Evolutionary conservation across 1,140 invertebrate genomes (phyloP), one percentile per base, ranked within the genome.

Genomic region (Drosophila triauraria): DNA sequence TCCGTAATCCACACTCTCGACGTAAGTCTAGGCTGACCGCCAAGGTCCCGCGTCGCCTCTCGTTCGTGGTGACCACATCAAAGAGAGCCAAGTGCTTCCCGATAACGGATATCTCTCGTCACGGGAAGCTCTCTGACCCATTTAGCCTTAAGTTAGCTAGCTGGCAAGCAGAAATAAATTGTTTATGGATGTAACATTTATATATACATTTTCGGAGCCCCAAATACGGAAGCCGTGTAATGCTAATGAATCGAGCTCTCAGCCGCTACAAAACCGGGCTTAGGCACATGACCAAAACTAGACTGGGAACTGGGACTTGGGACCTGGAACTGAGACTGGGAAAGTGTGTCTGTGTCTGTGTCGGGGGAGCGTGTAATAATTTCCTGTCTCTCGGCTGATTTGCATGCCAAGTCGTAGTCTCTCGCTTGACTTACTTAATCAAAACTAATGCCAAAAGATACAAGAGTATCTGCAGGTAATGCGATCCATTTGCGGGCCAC

Each of bases 211-310:
- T 46, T 75, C 38, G 58, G 42, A 44, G 46, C 46, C 70, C 83
- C 81, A 88, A 85, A 88, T 88, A 88, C 84, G 84, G 84, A 88
- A 90, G 84, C 85, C 75, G 62, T 90, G 85, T 79, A 88, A 85
- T 90, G 85, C 84, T 88, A 90, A 88, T 90, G 85, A 88, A 90
- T 88, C 77, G 62, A 23, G 32, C 17, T 38, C 17, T 17, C 15
- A 35, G 32, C 32, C 32, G 32, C 68, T 61, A 59, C 63, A 27
- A 80, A 70, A 77, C 61, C 59, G 27, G 35, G 75, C 78, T 75
- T 23, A 7, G 27, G 40, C 78, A 75, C 80, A 78, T 82, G 74
- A 51, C 75, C 63, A 74, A 82, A 78, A 80, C 65, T 56, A 67
- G 63, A 63, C 54, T 25, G 20, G 51, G 51, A 60, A 51, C 48